A percentile compares a stretch with the other conserved stretches of the same genome.
These are phyloP conservation scores for Andrena cerasifolii DNA, from an alignment of 1,140 invertebrate genomes.

Conservation along the genomic window DNA sequence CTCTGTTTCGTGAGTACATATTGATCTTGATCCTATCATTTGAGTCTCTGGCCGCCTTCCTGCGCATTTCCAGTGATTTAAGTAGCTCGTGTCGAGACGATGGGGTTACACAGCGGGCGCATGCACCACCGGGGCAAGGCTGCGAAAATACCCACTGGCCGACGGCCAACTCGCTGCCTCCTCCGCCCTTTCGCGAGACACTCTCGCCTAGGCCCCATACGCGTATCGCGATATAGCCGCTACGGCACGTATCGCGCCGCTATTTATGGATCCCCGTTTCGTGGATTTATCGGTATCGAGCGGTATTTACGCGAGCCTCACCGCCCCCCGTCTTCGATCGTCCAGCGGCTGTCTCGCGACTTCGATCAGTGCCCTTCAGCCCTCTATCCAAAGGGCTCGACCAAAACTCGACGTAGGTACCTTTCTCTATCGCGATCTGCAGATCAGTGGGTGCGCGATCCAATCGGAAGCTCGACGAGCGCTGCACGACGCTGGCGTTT, in stretches of 20 bases:
- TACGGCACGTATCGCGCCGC: slow-evolving; percentile 44
- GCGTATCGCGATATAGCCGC: slow-evolving; percentile 26
- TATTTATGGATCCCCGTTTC: slow-evolving; percentile 75
- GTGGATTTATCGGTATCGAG: slow-evolving; percentile 74
- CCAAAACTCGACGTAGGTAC: slow-evolving; percentile 20
- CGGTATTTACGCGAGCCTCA: slow-evolving; percentile 55
- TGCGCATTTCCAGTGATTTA: slow-evolving; percentile 75
- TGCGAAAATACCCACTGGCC: slow-evolving; percentile 72
- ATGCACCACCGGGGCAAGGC: slow-evolving; percentile 36
- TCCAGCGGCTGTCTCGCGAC: background rate
- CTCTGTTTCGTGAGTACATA: too few species aligned
- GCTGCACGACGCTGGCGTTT: too few species aligned
- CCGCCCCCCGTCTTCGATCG: slow-evolving; percentile 6
- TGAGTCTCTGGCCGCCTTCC: too few species aligned
- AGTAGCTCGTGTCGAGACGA: slow-evolving; percentile 72
- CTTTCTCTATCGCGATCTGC: background rate
- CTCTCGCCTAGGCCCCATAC: slow-evolving; percentile 30
- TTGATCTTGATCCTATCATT: too few species aligned
- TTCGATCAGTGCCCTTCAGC: background rate
- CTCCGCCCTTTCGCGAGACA: slow-evolving; percentile 36
- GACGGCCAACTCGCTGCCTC: slow-evolving; percentile 38
- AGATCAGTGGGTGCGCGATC: slow-evolving; percentile 1
- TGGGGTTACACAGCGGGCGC: slow-evolving; percentile 56
- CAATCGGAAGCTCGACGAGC: background rate
- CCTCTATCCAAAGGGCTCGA: too few species aligned